A percentile compares a stretch with the other conserved stretches of the same genome.
These are phyloP conservation scores for Penaeus monodon DNA, from an alignment of 2,888 invertebrate genomes.

Conservation along the genomic window DNA sequence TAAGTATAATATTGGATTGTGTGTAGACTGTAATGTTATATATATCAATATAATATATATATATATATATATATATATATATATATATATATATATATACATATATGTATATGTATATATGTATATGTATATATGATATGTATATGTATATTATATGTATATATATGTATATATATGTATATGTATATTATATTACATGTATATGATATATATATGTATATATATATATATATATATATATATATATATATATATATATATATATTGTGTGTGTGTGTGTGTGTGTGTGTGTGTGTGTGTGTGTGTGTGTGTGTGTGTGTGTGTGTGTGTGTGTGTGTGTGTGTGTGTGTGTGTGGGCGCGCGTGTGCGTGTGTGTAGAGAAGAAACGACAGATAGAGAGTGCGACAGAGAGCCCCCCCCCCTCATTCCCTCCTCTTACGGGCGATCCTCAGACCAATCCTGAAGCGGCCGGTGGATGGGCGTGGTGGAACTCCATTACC, in stretches of 20 bases:
- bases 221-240: slow-evolving; percentile 17
- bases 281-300: slow-evolving; percentile 6
- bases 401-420: too few species aligned
- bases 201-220: slow-evolving; percentile 15
- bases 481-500: too few species aligned
- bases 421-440: too few species aligned
- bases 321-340: slow-evolving; percentile 14
- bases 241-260: slow-evolving; percentile 4
- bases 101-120: background rate
- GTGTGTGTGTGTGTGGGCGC: background rate
- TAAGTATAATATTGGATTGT: too few species aligned
- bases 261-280: slow-evolving; percentile 22
- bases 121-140: background rate
- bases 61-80: too few species aligned
- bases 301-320: slow-evolving; percentile 20
- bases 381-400: too few species aligned
- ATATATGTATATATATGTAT: slow-evolving; percentile 17
- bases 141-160: slow-evolving; percentile 4
- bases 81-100: too few species aligned
- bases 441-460: too few species aligned
- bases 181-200: slow-evolving; percentile 10
- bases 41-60: too few species aligned
- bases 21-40: too few species aligned
- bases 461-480: too few species aligned
- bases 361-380: background rate